A percentile compares a stretch with the other conserved stretches of the same genome.
These are phyloP conservation scores for Choreutis nemorana DNA, from an alignment of 2,888 invertebrate species.

Conservation along the genomic window DNA sequence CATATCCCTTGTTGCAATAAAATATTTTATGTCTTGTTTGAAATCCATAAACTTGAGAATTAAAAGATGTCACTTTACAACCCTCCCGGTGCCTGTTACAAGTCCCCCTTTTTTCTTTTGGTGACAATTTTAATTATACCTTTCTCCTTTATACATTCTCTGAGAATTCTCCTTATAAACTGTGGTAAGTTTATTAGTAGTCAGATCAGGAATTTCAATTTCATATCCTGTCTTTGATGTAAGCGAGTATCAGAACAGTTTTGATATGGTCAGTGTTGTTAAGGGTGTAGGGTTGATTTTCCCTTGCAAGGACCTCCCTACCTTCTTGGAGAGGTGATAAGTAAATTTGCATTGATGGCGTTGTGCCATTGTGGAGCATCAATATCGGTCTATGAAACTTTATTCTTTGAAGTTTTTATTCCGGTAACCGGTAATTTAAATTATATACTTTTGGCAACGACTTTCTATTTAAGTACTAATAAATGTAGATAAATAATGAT, in stretches of 20 bases:
- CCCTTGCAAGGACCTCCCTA: constrained; percentile 7
- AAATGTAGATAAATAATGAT: no score
- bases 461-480: no score
- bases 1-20: no score
- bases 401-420: no score
- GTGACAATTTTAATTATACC: constrained; percentile 47
- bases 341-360: constrained; percentile 22
- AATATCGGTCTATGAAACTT: constrained; percentile 20
- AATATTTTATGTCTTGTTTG: no score
- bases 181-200: constrained; percentile 59
- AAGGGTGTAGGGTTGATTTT: constrained; percentile 18
- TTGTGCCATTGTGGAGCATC: constrained; percentile 19
- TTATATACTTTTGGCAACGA: no score
- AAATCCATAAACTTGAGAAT: no score
- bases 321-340: constrained; percentile 15
- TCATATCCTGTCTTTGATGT: constrained; percentile 63
- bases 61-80: no score
- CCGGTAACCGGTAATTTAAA: no score
- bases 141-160: constrained; percentile 55
- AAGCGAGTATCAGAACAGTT: constrained; percentile 18
- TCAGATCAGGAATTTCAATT: constrained; percentile 63
- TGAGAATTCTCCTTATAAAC: constrained; percentile 52
- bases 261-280: constrained; percentile 18
- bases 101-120: constrained; percentile 42
- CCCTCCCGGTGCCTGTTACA: no score